phyloP scores from a whole-genome alignment of 2,888 invertebrate species.

The Cosmia trapezina region DNA sequence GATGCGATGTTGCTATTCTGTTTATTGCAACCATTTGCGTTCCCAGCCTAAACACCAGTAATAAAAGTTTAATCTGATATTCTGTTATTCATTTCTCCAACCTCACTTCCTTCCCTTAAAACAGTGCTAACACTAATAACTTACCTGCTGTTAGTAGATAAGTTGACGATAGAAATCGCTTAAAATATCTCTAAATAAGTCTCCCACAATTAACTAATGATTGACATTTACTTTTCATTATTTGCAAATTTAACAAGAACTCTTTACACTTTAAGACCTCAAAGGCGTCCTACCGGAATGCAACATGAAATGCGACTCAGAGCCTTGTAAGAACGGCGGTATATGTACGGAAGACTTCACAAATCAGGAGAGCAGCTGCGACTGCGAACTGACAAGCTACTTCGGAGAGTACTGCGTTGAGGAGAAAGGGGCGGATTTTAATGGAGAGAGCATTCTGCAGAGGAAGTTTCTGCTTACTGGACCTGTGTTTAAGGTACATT shows the following conservation, averaged over 20 bases:
- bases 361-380: conserved; percentile 95
- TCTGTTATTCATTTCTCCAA: no score
- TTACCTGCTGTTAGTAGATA: no score
- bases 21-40: no score
- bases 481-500: conserved; percentile 90
- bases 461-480: conserved; percentile 94
- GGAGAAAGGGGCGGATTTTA: conserved; percentile 97
- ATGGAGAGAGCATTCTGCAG: conserved; percentile 95
- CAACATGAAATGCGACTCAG: conserved; percentile 96
- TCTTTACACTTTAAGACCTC: conserved; percentile 79
- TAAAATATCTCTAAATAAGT: no score
- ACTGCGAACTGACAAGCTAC: conserved; percentile 97
- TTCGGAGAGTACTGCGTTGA: conserved; percentile 96
- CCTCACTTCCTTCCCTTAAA: no score
- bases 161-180: no score
- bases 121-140: no score
- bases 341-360: conserved; percentile 97
- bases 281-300: conserved; percentile 95
- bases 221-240: background rate
- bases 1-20: no score
- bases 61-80: no score
- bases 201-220: no score
- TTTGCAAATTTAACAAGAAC: conserved; percentile 1
- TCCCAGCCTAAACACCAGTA: no score
- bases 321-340: conserved; percentile 96